Conservation (phyloP, 2,888 invertebrate species). For the Phania funesta region DNA sequence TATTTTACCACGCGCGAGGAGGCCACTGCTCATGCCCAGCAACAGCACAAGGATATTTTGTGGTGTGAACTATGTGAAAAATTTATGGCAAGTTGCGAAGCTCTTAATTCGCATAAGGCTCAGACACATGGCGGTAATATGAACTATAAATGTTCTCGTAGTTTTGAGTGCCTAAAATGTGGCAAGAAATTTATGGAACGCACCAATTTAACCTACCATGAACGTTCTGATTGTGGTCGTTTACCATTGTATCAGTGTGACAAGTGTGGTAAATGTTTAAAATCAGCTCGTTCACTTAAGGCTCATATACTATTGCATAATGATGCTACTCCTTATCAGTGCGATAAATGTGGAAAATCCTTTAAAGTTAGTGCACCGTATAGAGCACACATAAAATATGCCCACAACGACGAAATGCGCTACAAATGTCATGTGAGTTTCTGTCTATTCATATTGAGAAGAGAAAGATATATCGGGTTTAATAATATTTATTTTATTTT, state of each 20-base stretch:
- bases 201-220: conserved; percentile 80
- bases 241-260: conserved; percentile 78
- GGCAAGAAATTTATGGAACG: conserved; percentile 79
- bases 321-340: conserved; percentile 77
- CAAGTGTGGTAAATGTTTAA: conserved; percentile 80
- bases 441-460: background rate
- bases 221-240: conserved; percentile 80
- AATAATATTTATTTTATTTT: conserved; percentile 66
- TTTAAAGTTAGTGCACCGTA: conserved; percentile 79
- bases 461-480: conserved; percentile 47
- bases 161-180: conserved; percentile 78
- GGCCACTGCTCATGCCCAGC: conserved; percentile 79
- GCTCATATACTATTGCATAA: conserved; percentile 81
- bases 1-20: conserved; percentile 79
- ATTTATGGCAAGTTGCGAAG: conserved; percentile 80
- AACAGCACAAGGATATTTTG: conserved; percentile 78
- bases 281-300: conserved; percentile 80
- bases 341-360: conserved; percentile 78
- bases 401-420: conserved; percentile 81
- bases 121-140: conserved; percentile 74
- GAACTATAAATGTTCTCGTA: conserved; percentile 71
- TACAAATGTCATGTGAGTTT: conserved; percentile 80
- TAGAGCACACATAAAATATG: conserved; percentile 78
- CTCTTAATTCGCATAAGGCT: conserved; percentile 79
- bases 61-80: conserved; percentile 81